phyloP scores from a whole-genome alignment of 2,797 vertebrate genomes.

The Acanthopagrus latus region DNA sequence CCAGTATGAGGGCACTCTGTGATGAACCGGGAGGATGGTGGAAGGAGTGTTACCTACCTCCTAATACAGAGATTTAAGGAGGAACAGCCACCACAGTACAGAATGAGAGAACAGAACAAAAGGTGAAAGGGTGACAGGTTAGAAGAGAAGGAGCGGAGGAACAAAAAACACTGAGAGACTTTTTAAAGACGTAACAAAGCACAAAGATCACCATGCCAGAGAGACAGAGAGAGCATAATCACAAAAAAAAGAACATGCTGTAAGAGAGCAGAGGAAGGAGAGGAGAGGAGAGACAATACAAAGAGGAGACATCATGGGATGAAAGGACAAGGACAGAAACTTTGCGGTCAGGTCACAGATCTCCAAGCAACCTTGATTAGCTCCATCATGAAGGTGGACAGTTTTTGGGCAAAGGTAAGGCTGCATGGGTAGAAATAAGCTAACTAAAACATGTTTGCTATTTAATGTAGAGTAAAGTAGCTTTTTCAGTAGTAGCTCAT shows the following conservation, averaged over 20 bases:
- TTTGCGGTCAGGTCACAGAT: slow-evolving; percentile 28
- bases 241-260: slow-evolving; percentile 22
- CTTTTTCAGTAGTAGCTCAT: no score
- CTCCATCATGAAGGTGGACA: slow-evolving; percentile 13
- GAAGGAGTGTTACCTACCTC: slow-evolving; percentile 90
- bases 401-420: slow-evolving; percentile 15
- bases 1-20: slow-evolving; percentile 38
- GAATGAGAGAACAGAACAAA: slow-evolving; percentile 83
- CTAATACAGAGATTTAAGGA: slow-evolving; percentile 90
- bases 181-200: slow-evolving; percentile 84
- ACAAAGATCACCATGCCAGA: slow-evolving; percentile 42
- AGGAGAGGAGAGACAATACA: slow-evolving; percentile 60
- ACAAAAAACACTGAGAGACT: slow-evolving; percentile 38
- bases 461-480: no score
- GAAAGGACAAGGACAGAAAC: slow-evolving; percentile 8
- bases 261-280: slow-evolving; percentile 55
- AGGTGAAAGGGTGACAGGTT: slow-evolving; percentile 60
- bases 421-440: background rate
- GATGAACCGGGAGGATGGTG: slow-evolving; percentile 62
- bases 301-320: slow-evolving; percentile 43
- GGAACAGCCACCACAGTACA: slow-evolving; percentile 94
- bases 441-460: background rate
- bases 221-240: slow-evolving; percentile 3
- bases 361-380: slow-evolving; percentile 4
- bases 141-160: slow-evolving; percentile 51